phyloP scores from a whole-genome alignment of 2,113 vertebrate genomes.

The Harpagus bidentatus region DNA sequence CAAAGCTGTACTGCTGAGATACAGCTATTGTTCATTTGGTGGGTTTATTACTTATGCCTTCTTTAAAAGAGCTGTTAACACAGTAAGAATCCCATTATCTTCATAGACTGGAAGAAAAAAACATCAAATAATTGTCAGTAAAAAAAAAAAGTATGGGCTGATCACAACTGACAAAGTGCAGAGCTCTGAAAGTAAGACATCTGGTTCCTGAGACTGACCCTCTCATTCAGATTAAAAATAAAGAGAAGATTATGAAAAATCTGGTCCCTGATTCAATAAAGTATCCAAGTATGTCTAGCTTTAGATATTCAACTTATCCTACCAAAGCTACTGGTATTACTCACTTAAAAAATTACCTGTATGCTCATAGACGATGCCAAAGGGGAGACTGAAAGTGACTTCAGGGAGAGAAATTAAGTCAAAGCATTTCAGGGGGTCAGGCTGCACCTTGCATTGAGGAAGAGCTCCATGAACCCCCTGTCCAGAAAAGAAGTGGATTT shows the following conservation, averaged over 20 bases:
- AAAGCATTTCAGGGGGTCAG: neutral
- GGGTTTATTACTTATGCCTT: neutral
- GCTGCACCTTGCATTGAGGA: neutral
- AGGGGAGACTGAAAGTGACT: neutral
- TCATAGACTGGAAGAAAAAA: neutral
- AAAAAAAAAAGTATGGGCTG: neutral
- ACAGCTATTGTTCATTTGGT: neutral
- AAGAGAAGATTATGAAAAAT: slow-evolving; percentile 39
- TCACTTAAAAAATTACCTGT: neutral
- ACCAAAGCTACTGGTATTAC: neutral
- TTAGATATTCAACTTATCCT: neutral
- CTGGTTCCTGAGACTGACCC: slow-evolving; percentile 45
- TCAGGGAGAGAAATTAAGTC: neutral
- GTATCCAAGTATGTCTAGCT: neutral
- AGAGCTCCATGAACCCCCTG: neutral
- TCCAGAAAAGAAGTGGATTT: neutral
- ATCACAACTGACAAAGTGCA: slow-evolving; percentile 42
- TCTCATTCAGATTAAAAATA: slow-evolving; percentile 24
- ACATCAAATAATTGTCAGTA: neutral
- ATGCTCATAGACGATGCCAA: neutral
- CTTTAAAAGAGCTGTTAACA: neutral
- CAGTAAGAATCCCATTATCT: neutral
- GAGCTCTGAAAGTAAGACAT: slow-evolving; percentile 36
- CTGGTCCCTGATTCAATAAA: neutral
- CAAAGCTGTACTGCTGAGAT: neutral